phyloP scores from a whole-genome alignment of 2,113 vertebrate genomes.

The Gila orcuttii region DNA sequence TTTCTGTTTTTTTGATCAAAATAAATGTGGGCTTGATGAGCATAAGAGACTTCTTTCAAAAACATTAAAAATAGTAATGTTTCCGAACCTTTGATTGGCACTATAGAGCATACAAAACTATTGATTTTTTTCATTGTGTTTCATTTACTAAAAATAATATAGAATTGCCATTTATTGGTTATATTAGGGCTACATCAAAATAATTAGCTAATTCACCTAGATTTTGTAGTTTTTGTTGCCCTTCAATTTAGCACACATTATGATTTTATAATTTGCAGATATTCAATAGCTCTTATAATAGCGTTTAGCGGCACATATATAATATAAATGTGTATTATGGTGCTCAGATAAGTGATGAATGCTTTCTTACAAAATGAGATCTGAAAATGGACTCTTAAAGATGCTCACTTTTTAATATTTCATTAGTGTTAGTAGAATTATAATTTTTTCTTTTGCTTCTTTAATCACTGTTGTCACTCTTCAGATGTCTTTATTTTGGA shows the following conservation, averaged over 20 bases:
- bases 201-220: too few relatives aligned
- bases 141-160: too few relatives aligned
- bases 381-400: not conserved
- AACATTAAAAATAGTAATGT: too few relatives aligned
- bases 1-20: too few relatives aligned
- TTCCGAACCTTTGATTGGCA: too few relatives aligned
- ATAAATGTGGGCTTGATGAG: too few relatives aligned
- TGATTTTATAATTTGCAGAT: not conserved
- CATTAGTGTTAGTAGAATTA: not conserved
- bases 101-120: too few relatives aligned
- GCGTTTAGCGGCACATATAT: not conserved
- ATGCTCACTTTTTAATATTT: not conserved
- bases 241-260: not conserved
- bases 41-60: too few relatives aligned
- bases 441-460: not conserved
- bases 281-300: not conserved
- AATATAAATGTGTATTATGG: not conserved
- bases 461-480: constrained; percentile 20
- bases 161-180: too few relatives aligned
- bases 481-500: constrained; percentile 43
- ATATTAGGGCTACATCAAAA: too few relatives aligned
- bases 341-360: not conserved
- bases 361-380: not conserved
- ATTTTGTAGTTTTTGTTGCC: not conserved
- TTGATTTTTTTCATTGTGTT: too few relatives aligned